phyloP scores from a whole-genome alignment of 2,888 invertebrate species.

The Amblyjoppa fuscipennis region DNA sequence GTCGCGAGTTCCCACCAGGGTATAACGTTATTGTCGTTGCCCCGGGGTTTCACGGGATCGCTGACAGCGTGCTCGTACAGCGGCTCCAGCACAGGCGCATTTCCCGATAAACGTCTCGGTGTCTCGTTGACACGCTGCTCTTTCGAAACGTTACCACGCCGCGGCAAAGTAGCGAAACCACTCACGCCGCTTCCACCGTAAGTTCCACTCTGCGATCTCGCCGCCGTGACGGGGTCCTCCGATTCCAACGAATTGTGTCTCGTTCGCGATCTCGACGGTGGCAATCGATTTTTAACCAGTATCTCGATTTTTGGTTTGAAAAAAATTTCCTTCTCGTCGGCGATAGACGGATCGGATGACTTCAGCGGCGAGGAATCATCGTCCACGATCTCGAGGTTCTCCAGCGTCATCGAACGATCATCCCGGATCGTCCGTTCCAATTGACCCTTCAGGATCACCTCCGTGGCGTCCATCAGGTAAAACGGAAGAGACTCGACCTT shows the following conservation, averaged over 20 bases:
- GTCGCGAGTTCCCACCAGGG: conserved; percentile 97
- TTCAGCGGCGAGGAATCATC: conserved; percentile 7
- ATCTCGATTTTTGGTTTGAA: conserved; percentile 42
- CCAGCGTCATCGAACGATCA: conserved; percentile 24
- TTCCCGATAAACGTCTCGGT: conserved; percentile 80
- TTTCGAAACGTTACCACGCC: conserved; percentile 76
- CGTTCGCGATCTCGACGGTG: conserved; percentile 67
- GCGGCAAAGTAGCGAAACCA: conserved; percentile 79
- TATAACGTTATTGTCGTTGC: conserved; percentile 82
- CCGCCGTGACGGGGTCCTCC: conserved; percentile 69
- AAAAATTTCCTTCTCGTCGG: background rate
- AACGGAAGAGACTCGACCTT: conserved; percentile 58
- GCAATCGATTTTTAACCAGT: conserved; percentile 33
- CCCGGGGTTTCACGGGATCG: conserved; percentile 81
- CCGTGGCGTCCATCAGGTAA: conserved; percentile 79
- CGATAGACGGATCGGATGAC: background rate
- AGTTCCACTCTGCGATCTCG: conserved; percentile 38
- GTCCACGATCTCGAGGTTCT: conserved; percentile 33
- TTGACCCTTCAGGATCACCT: conserved; percentile 77
- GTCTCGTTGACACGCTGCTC: conserved; percentile 73
- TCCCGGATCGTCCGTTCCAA: conserved; percentile 69
- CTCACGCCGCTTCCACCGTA: background rate
- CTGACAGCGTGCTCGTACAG: conserved; percentile 85
- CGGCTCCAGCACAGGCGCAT: conserved; percentile 82
- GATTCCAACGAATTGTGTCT: conserved; percentile 77